These are phyloP conservation scores for Todus mexicanus DNA, from an alignment of 2,797 vertebrate genomes.

Conservation along the genomic window DNA sequence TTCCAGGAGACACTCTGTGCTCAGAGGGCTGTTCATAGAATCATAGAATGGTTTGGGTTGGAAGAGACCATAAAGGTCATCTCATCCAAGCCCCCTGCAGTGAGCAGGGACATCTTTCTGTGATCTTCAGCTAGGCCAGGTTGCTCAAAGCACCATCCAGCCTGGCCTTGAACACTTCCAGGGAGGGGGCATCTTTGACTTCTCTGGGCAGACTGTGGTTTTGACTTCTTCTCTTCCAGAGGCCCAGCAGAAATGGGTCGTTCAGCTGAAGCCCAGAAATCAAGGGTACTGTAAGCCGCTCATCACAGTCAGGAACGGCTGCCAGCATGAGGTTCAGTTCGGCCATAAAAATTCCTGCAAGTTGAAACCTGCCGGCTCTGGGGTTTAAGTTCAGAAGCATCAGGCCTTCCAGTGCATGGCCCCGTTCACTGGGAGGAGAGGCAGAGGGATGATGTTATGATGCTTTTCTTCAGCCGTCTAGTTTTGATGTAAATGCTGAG, in stretches of 20 bases:
- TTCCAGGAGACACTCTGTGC: neutral
- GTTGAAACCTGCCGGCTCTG: neutral
- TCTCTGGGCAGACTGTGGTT: neutral
- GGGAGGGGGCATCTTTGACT: neutral
- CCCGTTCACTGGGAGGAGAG: neutral
- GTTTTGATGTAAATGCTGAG: neutral
- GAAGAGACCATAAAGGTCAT: no score
- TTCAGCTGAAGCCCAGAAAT: neutral
- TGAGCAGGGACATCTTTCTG: no score
- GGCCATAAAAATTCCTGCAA: neutral
- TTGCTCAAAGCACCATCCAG: neutral
- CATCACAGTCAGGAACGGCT: neutral
- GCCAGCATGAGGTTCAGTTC: neutral
- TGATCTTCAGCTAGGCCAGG: neutral
- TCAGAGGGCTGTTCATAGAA: neutral
- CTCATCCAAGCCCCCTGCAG: no score
- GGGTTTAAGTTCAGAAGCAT: neutral
- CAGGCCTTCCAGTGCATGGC: neutral
- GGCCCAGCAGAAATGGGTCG: neutral
- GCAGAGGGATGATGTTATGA: neutral
- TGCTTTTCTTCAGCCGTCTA: neutral
- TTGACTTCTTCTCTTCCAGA: neutral
- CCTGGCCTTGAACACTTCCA: neutral
- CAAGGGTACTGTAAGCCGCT: neutral
- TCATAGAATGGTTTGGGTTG: neutral